Evolutionary conservation across 2,113 vertebrate genomes (phyloP).

Genomic region (Mormyrus lacerda): DNA sequence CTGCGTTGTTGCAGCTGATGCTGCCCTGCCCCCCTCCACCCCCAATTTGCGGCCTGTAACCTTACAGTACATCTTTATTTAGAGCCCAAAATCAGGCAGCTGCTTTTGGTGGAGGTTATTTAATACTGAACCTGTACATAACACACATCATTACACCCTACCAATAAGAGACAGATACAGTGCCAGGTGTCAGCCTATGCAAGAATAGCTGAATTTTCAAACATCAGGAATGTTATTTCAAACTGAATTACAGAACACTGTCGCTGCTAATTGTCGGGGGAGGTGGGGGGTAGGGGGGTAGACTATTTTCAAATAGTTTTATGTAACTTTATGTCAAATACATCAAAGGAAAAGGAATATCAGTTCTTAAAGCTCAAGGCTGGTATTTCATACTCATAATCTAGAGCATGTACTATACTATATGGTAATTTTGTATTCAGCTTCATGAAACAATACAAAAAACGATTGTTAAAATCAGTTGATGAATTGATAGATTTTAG

Average conservation of each 20-base stretch:
- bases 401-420: neutral
- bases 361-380: neutral
- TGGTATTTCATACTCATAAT: neutral
- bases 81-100: slow-evolving; percentile 18
- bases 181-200: neutral
- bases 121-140: neutral
- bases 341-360: neutral
- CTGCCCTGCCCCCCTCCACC: neutral
- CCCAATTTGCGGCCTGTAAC: slow-evolving; percentile 14
- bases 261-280: neutral
- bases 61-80: slow-evolving; percentile 7
- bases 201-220: neutral
- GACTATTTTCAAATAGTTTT: neutral
- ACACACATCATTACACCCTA: neutral
- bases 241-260: neutral
- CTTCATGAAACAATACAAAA: neutral
- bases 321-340: neutral
- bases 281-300: too few species aligned
- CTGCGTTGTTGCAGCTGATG: slow-evolving; percentile 11
- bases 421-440: neutral
- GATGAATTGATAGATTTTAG: neutral
- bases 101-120: neutral
- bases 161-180: neutral
- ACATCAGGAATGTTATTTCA: neutral
- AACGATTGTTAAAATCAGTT: neutral